Conservation (phyloP, 2,888 invertebrate genomes). For the Hirtodrosophila confusa region DNA sequence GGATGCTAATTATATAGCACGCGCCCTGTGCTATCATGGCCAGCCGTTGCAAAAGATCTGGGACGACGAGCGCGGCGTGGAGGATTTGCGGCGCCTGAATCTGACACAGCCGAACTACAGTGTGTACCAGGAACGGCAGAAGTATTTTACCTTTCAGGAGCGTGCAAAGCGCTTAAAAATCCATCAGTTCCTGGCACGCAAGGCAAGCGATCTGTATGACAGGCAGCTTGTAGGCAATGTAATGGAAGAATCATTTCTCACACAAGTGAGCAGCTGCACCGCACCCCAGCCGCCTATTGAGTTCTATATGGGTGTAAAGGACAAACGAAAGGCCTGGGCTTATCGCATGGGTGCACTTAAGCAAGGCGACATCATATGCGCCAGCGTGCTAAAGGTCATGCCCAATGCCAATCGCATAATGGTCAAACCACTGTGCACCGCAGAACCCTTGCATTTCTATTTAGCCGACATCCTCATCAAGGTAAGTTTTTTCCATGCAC, state of each 20-base stretch:
- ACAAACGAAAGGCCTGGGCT: constrained; percentile 90
- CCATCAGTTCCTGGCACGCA: constrained; percentile 94
- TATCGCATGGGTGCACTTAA: constrained; percentile 90
- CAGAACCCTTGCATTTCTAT: constrained; percentile 91
- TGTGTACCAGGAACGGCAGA: constrained; percentile 91
- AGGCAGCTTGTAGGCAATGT: constrained; percentile 83
- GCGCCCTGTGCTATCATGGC: constrained; percentile 93
- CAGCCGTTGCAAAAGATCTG: constrained; percentile 94
- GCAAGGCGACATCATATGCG: constrained; percentile 92
- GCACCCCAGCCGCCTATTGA: constrained; percentile 92
- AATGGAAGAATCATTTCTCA: constrained; percentile 74
- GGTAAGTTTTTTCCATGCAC: constrained; percentile 85
- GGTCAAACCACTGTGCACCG: constrained; percentile 91
- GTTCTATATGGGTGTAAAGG: constrained; percentile 85
- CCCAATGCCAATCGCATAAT: constrained; percentile 81
- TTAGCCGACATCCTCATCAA: constrained; percentile 94
- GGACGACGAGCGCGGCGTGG: constrained; percentile 93
- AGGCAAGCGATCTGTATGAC: constrained; percentile 91
- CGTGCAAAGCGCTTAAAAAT: constrained; percentile 92
- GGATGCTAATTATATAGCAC: constrained; percentile 85
- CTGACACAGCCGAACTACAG: constrained; percentile 88
- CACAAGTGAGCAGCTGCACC: constrained; percentile 55
- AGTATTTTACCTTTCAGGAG: constrained; percentile 92
- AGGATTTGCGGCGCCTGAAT: constrained; percentile 88
- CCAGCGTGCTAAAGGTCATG: constrained; percentile 90